Conservation (phyloP, 2,888 invertebrate species). For the Xanthorhoe spadicearia region DNA sequence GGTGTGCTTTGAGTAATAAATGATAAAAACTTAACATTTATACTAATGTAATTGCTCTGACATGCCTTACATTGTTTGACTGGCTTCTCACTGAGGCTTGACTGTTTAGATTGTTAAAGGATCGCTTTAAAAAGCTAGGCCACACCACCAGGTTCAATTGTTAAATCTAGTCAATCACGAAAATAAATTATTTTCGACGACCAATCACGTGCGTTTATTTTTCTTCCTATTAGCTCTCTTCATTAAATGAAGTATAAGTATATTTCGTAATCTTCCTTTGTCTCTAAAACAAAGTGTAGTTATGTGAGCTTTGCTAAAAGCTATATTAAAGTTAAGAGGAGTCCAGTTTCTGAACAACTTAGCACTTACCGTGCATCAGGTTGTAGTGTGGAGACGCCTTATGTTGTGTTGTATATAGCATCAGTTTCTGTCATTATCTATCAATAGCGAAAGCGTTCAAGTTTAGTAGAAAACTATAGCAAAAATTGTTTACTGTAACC, state of each 20-base stretch:
- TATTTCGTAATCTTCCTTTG: neutral
- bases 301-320: neutral
- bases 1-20: too few species aligned
- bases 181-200: neutral
- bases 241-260: neutral
- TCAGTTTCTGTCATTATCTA: neutral
- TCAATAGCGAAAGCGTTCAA: neutral
- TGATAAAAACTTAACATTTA: too few species aligned
- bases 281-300: neutral
- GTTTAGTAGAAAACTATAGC: too few species aligned
- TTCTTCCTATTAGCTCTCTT: neutral
- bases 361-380: neutral
- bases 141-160: too few species aligned
- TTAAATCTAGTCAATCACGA: too few species aligned
- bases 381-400: slow-evolving; percentile 2
- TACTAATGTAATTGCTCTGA: too few species aligned
- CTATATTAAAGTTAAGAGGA: neutral
- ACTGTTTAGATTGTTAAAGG: too few species aligned
- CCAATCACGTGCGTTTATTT: neutral
- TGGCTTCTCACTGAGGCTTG: too few species aligned
- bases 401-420: neutral
- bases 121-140: too few species aligned
- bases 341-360: neutral
- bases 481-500: too few species aligned
- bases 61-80: too few species aligned